A percentile compares a stretch with the other conserved stretches of the same genome.
Evolutionary conservation across 2,888 invertebrate species (phyloP).

Genomic region (Noctua comes): DNA sequence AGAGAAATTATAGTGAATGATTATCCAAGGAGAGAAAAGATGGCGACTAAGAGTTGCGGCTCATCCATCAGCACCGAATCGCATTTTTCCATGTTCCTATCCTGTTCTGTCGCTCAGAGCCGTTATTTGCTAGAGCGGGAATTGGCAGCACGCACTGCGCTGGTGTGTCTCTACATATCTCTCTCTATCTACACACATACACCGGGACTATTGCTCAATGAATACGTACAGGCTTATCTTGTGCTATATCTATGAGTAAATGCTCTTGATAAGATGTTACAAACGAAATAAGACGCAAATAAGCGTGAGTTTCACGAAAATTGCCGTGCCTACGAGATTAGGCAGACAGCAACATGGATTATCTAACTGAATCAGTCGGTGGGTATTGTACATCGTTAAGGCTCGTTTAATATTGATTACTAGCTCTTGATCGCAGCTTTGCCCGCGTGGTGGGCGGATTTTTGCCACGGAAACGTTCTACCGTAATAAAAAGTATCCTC

Average conservation of each 20-base stretch:
- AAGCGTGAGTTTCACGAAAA: neutral
- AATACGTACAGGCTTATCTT: neutral
- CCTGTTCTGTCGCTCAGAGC: too few relatives aligned
- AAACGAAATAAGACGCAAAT: constrained; percentile 3
- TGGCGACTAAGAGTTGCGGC: neutral
- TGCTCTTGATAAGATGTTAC: neutral
- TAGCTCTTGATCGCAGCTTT: too few relatives aligned
- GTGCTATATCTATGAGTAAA: neutral
- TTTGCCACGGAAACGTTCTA: too few relatives aligned
- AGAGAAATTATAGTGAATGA: too few relatives aligned
- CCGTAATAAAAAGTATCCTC: too few relatives aligned
- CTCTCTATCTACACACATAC: too few relatives aligned
- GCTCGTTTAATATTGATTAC: neutral
- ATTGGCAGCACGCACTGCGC: neutral
- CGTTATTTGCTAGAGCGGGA: too few relatives aligned
- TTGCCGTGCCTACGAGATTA: neutral
- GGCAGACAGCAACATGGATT: neutral
- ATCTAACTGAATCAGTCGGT: neutral
- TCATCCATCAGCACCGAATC: neutral
- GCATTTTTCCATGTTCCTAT: too few relatives aligned
- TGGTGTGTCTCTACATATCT: too few relatives aligned
- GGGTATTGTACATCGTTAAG: neutral
- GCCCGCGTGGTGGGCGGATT: too few relatives aligned
- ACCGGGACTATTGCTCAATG: neutral
- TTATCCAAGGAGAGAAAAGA: neutral